These are phyloP conservation scores for Oxyura jamaicensis DNA, from an alignment of 2,113 vertebrate genomes.

Conservation along the genomic window DNA sequence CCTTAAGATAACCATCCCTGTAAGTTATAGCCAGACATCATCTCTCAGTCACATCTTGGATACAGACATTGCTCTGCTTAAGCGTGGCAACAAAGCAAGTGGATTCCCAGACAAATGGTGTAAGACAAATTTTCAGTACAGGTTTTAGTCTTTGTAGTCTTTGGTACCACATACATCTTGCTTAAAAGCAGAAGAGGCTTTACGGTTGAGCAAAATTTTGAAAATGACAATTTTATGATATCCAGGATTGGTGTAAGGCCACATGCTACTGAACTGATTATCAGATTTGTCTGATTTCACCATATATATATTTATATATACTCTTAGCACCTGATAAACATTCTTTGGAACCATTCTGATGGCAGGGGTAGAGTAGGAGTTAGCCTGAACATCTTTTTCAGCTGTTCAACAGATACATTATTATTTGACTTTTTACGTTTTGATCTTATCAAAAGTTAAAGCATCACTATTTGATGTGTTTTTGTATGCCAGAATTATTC, in stretches of 20 bases:
- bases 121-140: neutral
- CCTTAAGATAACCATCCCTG: neutral
- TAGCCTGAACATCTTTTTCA: neutral
- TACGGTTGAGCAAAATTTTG: neutral
- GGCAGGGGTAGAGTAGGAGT: neutral
- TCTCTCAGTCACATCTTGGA: neutral
- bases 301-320: neutral
- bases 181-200: neutral
- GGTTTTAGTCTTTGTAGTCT: neutral
- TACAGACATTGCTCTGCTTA: neutral
- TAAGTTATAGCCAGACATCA: neutral
- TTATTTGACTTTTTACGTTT: neutral
- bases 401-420: neutral
- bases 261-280: neutral
- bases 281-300: neutral
- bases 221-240: neutral
- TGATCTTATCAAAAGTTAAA: neutral
- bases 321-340: neutral
- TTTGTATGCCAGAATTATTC: neutral
- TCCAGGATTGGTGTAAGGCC: neutral
- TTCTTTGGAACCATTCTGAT: neutral
- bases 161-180: neutral
- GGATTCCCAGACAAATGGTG: neutral
- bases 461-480: neutral
- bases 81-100: neutral